Evolutionary conservation across 2,797 vertebrate species (phyloP).

Genomic region (Cynopterus sphinx): DNA sequence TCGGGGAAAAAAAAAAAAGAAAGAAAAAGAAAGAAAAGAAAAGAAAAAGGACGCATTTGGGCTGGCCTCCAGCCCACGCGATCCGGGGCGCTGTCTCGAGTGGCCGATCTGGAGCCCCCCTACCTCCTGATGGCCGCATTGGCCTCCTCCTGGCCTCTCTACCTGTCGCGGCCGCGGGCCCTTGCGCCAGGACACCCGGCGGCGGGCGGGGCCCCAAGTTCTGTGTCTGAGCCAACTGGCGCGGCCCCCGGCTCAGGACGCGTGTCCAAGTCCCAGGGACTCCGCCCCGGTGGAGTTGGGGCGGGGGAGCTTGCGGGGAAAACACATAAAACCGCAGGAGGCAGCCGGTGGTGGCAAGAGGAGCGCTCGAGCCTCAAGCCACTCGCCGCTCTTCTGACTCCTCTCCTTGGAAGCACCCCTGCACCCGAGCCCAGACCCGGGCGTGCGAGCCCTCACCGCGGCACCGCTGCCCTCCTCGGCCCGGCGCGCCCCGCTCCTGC

Average conservation of each 20-base stretch:
- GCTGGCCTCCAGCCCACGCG: background rate
- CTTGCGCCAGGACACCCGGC: background rate
- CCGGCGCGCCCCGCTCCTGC: too few relatives aligned
- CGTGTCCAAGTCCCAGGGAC: background rate
- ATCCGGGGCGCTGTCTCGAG: background rate
- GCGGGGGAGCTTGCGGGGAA: background rate
- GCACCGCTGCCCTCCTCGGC: background rate
- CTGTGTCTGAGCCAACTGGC: conserved; percentile 13
- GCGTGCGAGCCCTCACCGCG: background rate
- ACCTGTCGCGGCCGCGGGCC: background rate
- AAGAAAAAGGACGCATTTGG: conserved; percentile 69
- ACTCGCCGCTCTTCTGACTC: background rate
- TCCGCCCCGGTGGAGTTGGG: background rate
- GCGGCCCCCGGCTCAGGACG: background rate
- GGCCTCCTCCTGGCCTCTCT: background rate
- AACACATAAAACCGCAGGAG: conserved; percentile 48
- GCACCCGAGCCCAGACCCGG: background rate
- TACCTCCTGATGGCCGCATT: background rate
- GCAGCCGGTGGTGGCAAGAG: background rate
- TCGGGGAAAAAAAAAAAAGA: too few relatives aligned
- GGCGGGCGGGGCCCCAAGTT: conserved; percentile 53
- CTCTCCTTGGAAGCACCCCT: background rate
- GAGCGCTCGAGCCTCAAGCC: background rate
- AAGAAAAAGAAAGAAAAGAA: too few relatives aligned
- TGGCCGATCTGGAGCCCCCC: background rate